Base-by-base conservation (phyloP, 1,140 invertebrate genomes). In the Zaprionus ghesquierei region DNA sequence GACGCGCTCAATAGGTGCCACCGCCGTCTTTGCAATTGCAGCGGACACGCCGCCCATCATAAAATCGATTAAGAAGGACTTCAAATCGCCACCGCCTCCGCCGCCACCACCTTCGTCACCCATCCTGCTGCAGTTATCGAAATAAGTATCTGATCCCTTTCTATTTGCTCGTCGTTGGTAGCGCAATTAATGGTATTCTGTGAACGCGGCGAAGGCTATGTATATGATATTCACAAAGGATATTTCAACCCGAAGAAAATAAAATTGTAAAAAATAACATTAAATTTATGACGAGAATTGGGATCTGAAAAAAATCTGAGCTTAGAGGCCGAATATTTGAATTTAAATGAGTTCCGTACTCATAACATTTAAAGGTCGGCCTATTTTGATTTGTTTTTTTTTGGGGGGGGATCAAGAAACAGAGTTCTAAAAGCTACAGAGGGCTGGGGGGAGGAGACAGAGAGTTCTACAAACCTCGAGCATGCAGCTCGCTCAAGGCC, bases 1-100 rank as follows among this genome's bases (percentile, higher is more conserved):
- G 15, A 99, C 97, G 70, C 98, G 94, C 93, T 98, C 98, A 89
- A 98, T 97, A 35, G 98, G 97, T 5, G 97, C 97, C n/a, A 97
- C 96, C 5, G 94, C 95, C 10, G 97, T 98, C 92, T 98, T 98
- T 44, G 97, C 96, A 70, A 98, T 94, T 31, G 97, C 97, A 29
- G 97, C 97, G 27, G 97, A 96, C 62, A 98, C 94, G 89, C 97
- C 97, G 86, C 96, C 97, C 77, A 96, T 96, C 76, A 97, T 90
- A 84, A 98, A 97, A 92, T 98, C 96, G 92, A 97, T 95, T 56
- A 94, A 92, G 86, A 94, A 94, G 13, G 75, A 74, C 60, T 81
- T 89, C 0, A 89, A 20, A 25, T 87, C 79, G 15, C 63, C 69
- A 0, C 73, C 69, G 0, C 35, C 10, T 15, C 70, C 61, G 6